phyloP scores from a whole-genome alignment of 2,888 invertebrate species.

The Rhamphomyia laevipes region DNA sequence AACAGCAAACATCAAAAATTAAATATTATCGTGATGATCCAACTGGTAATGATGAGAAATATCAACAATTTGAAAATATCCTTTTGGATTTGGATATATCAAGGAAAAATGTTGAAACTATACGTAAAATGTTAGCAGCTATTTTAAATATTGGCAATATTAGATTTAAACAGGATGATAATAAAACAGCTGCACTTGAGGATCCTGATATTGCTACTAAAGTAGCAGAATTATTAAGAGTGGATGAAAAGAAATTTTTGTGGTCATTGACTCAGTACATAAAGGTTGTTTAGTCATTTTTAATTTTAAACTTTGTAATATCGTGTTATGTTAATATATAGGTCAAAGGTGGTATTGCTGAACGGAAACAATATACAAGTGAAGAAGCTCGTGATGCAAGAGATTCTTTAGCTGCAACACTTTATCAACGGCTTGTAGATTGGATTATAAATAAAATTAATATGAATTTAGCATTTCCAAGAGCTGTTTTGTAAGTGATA shows the following conservation, averaged over 20 bases:
- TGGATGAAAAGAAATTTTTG: conserved; percentile 69
- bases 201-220: conserved; percentile 57
- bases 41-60: conserved; percentile 50
- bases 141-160: conserved; percentile 71
- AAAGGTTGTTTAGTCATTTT: conserved; percentile 39
- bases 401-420: conserved; percentile 72
- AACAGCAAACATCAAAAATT: conserved; percentile 40
- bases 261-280: conserved; percentile 84
- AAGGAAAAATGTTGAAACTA: conserved; percentile 54
- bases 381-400: conserved; percentile 74
- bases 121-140: conserved; percentile 60
- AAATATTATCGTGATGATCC: conserved; percentile 54
- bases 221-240: conserved; percentile 60
- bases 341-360: conserved; percentile 45
- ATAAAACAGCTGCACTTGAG: conserved; percentile 54
- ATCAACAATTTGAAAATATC: conserved; percentile 50
- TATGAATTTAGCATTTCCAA: conserved; percentile 65
- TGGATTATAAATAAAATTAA: conserved; percentile 82
- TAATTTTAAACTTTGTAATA: background rate
- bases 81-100: conserved; percentile 58
- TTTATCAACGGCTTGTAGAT: conserved; percentile 76
- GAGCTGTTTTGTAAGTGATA: conserved; percentile 73
- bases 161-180: conserved; percentile 51
- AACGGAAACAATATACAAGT: conserved; percentile 48
- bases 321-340: background rate